Conservation (phyloP, 2,888 invertebrate species). For the Phrixothrix hirtus region DNA sequence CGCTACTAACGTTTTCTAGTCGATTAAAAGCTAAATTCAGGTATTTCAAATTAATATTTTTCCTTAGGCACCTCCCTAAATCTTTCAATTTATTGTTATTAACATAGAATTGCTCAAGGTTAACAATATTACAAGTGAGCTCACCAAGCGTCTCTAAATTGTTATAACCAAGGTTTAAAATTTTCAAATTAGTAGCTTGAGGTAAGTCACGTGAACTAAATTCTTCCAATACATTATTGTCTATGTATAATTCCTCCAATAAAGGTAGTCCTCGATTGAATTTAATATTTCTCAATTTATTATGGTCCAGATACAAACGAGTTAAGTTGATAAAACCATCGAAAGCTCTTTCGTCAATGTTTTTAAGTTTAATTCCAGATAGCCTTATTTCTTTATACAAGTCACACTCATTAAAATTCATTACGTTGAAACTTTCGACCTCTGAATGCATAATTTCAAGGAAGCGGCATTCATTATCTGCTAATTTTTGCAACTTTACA, state of each 20-base stretch:
- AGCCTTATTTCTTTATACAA: background rate
- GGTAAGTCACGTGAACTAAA: background rate
- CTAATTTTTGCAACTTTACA: too few species aligned
- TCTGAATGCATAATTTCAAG: background rate
- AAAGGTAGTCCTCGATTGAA: slow-evolving; percentile 47
- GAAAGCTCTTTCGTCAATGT: background rate
- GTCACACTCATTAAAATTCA: background rate
- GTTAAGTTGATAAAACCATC: background rate
- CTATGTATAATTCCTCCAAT: slow-evolving; percentile 47
- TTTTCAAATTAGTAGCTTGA: background rate
- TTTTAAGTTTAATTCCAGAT: background rate
- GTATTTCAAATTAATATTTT: background rate
- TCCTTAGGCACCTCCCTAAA: slow-evolving; percentile 30
- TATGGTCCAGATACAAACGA: background rate
- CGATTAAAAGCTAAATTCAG: background rate
- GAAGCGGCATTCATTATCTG: too few species aligned
- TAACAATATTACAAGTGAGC: background rate
- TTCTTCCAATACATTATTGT: slow-evolving; percentile 44
- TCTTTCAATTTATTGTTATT: slow-evolving; percentile 50
- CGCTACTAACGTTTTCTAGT: background rate
- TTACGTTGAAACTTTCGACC: background rate
- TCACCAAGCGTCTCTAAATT: background rate
- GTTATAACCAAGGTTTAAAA: background rate
- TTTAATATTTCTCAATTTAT: slow-evolving; percentile 45
- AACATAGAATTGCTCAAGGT: slow-evolving; percentile 28